Evolutionary conservation across 1,140 invertebrate genomes (phyloP).

Genomic region (Drosophila sulfurigaster): DNA sequence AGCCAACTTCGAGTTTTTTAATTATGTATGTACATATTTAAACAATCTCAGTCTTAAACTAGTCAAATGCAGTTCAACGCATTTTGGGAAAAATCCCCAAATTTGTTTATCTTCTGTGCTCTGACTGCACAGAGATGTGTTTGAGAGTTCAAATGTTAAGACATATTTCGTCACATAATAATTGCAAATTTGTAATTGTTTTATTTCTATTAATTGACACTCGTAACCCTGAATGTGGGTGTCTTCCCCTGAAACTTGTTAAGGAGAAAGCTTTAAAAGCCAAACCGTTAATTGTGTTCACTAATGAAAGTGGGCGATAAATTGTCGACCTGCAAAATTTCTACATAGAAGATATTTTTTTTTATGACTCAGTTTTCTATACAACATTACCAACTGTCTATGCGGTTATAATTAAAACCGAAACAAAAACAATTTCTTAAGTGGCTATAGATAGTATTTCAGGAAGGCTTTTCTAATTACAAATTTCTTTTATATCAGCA

Average conservation of each 20-base stretch:
- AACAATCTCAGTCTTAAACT: neutral
- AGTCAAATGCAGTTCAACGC: neutral
- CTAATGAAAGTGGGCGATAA: slow-evolving; percentile 59
- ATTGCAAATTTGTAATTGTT: neutral
- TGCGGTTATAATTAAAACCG: too few species aligned
- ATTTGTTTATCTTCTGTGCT: neutral
- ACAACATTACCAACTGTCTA: too few species aligned
- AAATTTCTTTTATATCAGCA: neutral
- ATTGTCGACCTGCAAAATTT: slow-evolving; percentile 17
- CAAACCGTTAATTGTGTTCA: slow-evolving; percentile 44
- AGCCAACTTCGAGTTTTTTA: neutral
- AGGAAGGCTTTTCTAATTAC: too few species aligned
- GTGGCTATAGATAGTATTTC: too few species aligned
- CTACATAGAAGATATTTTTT: slow-evolving; percentile 29
- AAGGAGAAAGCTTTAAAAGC: slow-evolving; percentile 58
- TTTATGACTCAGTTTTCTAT: slow-evolving; percentile 6
- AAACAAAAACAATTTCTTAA: too few species aligned
- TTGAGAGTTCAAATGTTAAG: neutral
- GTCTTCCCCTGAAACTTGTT: neutral
- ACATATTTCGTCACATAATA: neutral
- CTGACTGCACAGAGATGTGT: neutral
- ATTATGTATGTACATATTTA: neutral
- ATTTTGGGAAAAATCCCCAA: too few species aligned
- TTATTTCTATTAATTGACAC: neutral
- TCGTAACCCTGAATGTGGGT: neutral